Conservation (phyloP, 2,888 invertebrate genomes). For the Phragmatobia fuliginosa region DNA sequence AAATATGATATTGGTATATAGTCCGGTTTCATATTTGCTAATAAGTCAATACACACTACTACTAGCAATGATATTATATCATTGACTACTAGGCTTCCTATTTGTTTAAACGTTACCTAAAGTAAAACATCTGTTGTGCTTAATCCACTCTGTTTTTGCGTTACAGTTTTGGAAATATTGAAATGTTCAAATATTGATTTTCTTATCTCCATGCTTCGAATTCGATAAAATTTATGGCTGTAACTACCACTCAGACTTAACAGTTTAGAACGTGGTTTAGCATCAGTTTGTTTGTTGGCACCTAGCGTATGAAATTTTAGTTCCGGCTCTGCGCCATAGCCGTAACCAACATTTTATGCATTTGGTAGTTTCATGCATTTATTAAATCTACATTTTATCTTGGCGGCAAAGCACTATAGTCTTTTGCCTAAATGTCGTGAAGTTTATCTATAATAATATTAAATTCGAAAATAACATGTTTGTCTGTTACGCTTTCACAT, state of each 20-base stretch:
- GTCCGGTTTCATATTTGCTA: not conserved
- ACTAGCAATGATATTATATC: too few relatives aligned
- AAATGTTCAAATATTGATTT: not conserved
- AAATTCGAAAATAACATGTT: too few relatives aligned
- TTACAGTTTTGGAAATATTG: not conserved
- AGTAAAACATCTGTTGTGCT: not conserved
- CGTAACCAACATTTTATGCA: too few relatives aligned
- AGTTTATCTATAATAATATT: too few relatives aligned
- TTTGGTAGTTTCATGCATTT: too few relatives aligned
- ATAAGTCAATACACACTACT: too few relatives aligned
- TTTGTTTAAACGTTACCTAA: not conserved
- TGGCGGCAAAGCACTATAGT: not conserved
- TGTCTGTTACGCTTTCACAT: too few relatives aligned
- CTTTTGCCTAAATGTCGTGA: too few relatives aligned
- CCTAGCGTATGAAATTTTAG: too few relatives aligned
- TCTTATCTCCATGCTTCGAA: not conserved
- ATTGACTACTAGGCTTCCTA: not conserved
- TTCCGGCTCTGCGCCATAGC: too few relatives aligned
- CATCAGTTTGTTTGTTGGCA: too few relatives aligned
- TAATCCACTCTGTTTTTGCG: not conserved
- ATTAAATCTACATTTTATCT: not conserved
- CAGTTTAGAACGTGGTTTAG: not conserved
- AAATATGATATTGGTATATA: not conserved
- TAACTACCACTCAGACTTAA: not conserved
- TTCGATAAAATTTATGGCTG: not conserved